Base-by-base conservation (phyloP, 53 echinoderm and acorn worm species). In the Patiria pectinifera region DNA sequence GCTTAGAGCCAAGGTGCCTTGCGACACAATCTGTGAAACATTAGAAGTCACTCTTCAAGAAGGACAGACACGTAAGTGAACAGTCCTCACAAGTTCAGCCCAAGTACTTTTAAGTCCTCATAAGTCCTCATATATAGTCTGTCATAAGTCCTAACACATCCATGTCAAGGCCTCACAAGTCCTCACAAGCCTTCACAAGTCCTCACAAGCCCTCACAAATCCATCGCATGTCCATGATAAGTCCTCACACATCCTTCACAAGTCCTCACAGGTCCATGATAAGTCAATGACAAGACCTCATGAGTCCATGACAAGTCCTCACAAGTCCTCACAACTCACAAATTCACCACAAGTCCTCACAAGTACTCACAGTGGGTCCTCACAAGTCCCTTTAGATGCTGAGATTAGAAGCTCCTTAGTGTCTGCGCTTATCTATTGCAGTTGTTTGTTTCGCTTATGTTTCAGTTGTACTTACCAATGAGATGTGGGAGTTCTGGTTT, bases 51-150 rank as follows among this genome's bases (percentile, higher is more conserved):
- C 74, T 7, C 90, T 97, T 59, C 60, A 94, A 48, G 91, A 91
- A 78, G 97, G 97, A 82, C 94, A 97, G 62, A 97, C 94, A 62
- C 62, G 97, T 97, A 80, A 92, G 97, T 93, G 53, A 53, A 53
- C 53, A 53, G 53, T 53, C 53, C 53, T 53, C 2, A 53, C 53
- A 53, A 53, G 53, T 5, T 53, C 53, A 12, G 95, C 96, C 35
- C 24, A 86, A 6, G n/a, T 13, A 4, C 92, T 89, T 22, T 96
- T 1, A 35, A 35, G 35, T 35, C 35, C 35, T 35, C 35, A 35
- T 35, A 35, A 35, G 35, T 35, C 35, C 35, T 35, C 35, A 35
- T 1, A 35, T 35, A 1, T 0, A 35, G 35, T 35, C 35, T 1
- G 35, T 35, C 35, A 35, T 35, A 35, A 35, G 35, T 35, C 35